Evolutionary conservation across 2,888 invertebrate genomes (phyloP).

Genomic region (Ellobium chinense): DNA sequence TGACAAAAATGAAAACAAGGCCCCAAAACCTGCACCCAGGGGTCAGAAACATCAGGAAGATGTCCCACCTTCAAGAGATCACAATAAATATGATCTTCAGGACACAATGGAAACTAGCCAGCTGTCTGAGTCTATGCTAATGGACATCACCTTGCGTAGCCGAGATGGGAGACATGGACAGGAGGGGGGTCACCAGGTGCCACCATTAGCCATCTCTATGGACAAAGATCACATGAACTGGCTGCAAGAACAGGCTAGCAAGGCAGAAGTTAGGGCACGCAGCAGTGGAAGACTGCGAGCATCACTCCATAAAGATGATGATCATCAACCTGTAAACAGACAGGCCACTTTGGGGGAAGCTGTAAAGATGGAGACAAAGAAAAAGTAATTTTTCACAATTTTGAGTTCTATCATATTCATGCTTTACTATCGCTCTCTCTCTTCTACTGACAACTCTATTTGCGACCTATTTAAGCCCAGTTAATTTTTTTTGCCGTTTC

Average conservation of each 20-base stretch:
- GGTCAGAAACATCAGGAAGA: constrained; percentile 5
- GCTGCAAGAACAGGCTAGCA: constrained; percentile 74
- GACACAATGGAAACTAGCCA: constrained; percentile 29
- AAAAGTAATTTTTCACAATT: too few relatives aligned
- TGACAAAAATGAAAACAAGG: neutral
- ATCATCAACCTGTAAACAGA: neutral
- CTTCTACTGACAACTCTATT: too few relatives aligned
- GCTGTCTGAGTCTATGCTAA: constrained; percentile 55
- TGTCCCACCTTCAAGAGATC: constrained; percentile 5
- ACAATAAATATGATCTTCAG: constrained; percentile 33
- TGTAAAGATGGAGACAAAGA: constrained; percentile 14
- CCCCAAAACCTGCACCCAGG: neutral
- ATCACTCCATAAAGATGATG: constrained; percentile 33
- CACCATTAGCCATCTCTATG: constrained; percentile 75
- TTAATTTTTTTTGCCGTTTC: too few relatives aligned
- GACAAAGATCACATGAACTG: constrained; percentile 76
- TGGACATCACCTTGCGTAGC: constrained; percentile 74
- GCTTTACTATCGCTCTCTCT: too few relatives aligned
- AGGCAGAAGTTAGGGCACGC: constrained; percentile 59
- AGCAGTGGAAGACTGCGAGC: constrained; percentile 23
- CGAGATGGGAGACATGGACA: constrained; percentile 64
- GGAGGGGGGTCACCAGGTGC: constrained; percentile 62
- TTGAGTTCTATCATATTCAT: too few relatives aligned
- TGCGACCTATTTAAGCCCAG: too few relatives aligned
- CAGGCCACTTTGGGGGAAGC: neutral